A percentile compares a stretch with the other conserved stretches of the same genome.
phyloP scores from a whole-genome alignment of 2,113 vertebrate genomes.

The Rostratula benghalensis region DNA sequence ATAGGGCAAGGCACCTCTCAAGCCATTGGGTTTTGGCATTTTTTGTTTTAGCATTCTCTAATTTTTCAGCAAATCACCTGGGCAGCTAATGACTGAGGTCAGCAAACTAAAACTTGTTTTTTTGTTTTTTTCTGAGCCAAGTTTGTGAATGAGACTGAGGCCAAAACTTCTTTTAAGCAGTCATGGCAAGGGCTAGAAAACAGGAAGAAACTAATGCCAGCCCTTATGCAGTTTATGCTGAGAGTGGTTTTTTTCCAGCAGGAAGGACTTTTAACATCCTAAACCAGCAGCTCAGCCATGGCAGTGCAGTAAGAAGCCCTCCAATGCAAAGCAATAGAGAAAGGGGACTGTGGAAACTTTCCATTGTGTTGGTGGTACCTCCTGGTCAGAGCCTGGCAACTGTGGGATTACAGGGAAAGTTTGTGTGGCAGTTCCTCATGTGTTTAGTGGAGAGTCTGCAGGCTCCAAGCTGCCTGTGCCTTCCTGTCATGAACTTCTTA shows the following conservation, averaged over 20 bases:
- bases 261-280: not conserved
- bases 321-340: not conserved
- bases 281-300: not conserved
- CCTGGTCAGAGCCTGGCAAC: not conserved
- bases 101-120: not conserved
- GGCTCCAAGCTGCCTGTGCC: not conserved
- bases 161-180: not conserved
- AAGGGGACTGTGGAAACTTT: not conserved
- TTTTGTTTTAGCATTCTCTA: not conserved
- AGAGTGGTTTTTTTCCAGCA: not conserved
- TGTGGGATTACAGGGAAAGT: not conserved
- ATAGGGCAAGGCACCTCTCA: not conserved
- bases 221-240: not conserved
- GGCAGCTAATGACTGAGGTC: not conserved
- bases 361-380: not conserved
- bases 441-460: not conserved
- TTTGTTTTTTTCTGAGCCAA: not conserved
- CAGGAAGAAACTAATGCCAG: not conserved
- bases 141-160: not conserved
- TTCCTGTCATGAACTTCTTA: not conserved
- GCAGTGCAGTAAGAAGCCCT: not conserved
- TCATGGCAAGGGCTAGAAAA: not conserved
- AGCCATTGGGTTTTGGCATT: not conserved
- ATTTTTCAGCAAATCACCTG: not conserved
- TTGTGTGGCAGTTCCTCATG: not conserved